Conservation (phyloP, 2,888 invertebrate genomes). For the Holacanthella duospinosa region DNA sequence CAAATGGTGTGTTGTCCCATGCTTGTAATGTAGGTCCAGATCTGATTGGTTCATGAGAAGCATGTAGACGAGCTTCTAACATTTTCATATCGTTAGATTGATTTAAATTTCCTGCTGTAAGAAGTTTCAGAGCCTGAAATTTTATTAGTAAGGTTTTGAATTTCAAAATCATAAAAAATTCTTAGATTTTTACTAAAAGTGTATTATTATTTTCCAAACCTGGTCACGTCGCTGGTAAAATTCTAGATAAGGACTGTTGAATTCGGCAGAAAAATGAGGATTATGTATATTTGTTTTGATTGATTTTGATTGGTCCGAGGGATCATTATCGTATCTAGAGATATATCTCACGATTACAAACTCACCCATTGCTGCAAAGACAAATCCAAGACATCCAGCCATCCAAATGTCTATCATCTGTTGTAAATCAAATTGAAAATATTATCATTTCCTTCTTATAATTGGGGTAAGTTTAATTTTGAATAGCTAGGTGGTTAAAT, state of each 20-base stretch:
- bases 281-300: conserved; percentile 37
- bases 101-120: no score
- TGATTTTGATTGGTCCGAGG: conserved; percentile 47
- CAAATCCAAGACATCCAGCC: conserved; percentile 79
- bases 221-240: not conserved
- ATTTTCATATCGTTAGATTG: not conserved
- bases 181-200: no score
- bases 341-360: conserved; percentile 73
- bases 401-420: conserved; percentile 52
- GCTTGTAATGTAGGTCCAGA: not conserved
- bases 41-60: no score
- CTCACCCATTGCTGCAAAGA: conserved; percentile 70
- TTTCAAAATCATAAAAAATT: no score
- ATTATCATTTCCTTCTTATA: not conserved
- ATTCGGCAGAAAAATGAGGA: not conserved
- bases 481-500: no score
- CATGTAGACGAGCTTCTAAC: not conserved
- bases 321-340: conserved; percentile 46
- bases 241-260: not conserved
- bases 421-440: no score
- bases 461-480: no score
- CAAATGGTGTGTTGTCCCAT: not conserved
- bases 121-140: no score
- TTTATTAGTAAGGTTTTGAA: no score
- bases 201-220: no score